phyloP scores from a whole-genome alignment of 2,888 invertebrate species.

The Linnaemya vulpina region DNA sequence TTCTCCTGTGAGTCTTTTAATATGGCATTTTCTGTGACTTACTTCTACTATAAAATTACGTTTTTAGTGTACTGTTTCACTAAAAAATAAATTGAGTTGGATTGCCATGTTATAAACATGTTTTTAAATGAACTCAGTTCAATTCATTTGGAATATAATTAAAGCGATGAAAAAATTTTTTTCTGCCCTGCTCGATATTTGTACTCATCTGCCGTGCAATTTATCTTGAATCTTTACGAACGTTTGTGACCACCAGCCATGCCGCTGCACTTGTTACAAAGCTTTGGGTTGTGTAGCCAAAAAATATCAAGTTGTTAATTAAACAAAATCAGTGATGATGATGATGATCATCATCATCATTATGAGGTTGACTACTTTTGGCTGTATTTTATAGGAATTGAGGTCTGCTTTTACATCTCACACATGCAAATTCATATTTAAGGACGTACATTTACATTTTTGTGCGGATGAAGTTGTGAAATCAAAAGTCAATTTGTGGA shows the following conservation, averaged over 20 bases:
- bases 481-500: slow-evolving; percentile 23
- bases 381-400: neutral
- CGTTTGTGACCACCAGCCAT: neutral
- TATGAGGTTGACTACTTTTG: neutral
- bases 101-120: too few species aligned
- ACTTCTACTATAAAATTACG: too few species aligned
- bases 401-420: neutral
- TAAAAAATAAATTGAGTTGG: too few species aligned
- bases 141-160: too few species aligned
- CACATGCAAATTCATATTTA: neutral
- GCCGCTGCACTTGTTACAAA: neutral
- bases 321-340: neutral
- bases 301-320: neutral
- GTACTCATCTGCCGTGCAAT: neutral
- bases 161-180: neutral
- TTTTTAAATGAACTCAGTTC: too few species aligned
- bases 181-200: neutral
- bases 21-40: too few species aligned
- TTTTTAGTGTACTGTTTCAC: too few species aligned
- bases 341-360: neutral
- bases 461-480: slow-evolving; percentile 59
- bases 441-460: neutral
- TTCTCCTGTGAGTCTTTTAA: too few species aligned
- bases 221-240: neutral
- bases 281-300: neutral